Percentiles rank a stretch among this genome's conserved stretches.
These are phyloP conservation scores for Diprion similis DNA, from an alignment of 1,140 invertebrate genomes.

Conservation along the genomic window DNA sequence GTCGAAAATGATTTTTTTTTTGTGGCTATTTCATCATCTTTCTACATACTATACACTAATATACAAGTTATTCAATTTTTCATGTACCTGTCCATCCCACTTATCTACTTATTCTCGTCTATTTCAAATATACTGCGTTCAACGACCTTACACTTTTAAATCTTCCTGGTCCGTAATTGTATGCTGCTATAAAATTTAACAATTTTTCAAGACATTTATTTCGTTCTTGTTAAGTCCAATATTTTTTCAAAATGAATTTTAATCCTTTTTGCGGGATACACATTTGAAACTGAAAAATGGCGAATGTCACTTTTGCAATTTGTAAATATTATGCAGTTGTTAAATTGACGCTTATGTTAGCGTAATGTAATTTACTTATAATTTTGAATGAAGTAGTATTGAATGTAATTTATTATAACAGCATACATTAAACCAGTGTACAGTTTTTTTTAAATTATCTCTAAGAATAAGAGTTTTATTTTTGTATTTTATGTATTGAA, in stretches of 20 bases:
- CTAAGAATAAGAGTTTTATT: background rate
- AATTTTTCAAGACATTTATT: no score
- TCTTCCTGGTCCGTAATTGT: background rate
- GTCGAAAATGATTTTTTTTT: constrained; percentile 56
- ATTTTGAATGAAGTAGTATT: no score
- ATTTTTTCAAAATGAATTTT: no score
- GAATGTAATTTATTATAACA: background rate
- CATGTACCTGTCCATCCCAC: constrained; percentile 55
- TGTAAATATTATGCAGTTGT: no score
- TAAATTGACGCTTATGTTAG: no score
- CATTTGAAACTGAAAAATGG: no score
- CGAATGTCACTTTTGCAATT: no score
- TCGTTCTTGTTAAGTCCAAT: no score
- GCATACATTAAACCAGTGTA: background rate
- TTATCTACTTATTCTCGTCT: constrained; percentile 45
- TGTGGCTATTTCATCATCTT: constrained; percentile 57
- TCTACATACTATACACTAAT: constrained; percentile 64
- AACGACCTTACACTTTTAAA: background rate
- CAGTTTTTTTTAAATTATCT: background rate
- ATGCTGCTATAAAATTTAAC: background rate
- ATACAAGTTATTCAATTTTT: constrained; percentile 62
- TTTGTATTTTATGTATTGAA: background rate
- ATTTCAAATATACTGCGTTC: constrained; percentile 5
- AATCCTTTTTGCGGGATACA: no score
- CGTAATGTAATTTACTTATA: no score